Base-by-base conservation (phyloP, 2,113 vertebrate species). In the Zapus hudsonius region DNA sequence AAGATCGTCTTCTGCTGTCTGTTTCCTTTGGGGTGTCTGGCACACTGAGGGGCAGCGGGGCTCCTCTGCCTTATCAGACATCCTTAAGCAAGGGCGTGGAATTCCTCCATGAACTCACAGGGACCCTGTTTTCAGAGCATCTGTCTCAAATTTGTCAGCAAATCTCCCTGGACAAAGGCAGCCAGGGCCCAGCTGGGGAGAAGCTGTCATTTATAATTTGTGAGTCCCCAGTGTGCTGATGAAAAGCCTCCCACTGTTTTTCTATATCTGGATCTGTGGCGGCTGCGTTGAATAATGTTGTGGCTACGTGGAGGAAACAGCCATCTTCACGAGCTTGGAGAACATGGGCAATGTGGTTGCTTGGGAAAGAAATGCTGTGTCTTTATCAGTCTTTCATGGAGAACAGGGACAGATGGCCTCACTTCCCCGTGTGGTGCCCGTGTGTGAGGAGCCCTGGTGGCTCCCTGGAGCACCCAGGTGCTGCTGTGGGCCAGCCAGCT, bases 281-380 rank as follows among this genome's bases (percentile, higher is more conserved):
- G 17, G 33, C 76, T 69, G 44, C 40, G 9, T 78, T 74, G 90
- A 80, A 61, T 44, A 36, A 29, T 72, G 8, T 59, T 17, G 15
- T 5, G 52, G 70, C 67, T 94, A 79, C 42, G 16, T 5, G 92
- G 69, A 95, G 87, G 33, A 55, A 70, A 69, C 12, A 52, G n/a
- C 61, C 44, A 36, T 33, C 83, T 93, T 93, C 88, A 44, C 67
- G 87, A 82, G 89, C 42, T 40, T 1, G 57, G 27, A 84, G 67
- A 94, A 97, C 97, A 94, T 64, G 73, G 95, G 96, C 96, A 92
- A 84, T 12, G 1, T 96, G 92, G 95, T 95, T 96, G 94, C 55
- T 93, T 76, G 59, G 80, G 69, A 93, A 97, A 97, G 97, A 95
- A 95, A 96, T 97, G 52, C 52, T 52, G 11, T 52, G 52, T 52